These are phyloP conservation scores for Grallaria varia DNA, from an alignment of 2,113 vertebrate genomes.

Conservation along the genomic window DNA sequence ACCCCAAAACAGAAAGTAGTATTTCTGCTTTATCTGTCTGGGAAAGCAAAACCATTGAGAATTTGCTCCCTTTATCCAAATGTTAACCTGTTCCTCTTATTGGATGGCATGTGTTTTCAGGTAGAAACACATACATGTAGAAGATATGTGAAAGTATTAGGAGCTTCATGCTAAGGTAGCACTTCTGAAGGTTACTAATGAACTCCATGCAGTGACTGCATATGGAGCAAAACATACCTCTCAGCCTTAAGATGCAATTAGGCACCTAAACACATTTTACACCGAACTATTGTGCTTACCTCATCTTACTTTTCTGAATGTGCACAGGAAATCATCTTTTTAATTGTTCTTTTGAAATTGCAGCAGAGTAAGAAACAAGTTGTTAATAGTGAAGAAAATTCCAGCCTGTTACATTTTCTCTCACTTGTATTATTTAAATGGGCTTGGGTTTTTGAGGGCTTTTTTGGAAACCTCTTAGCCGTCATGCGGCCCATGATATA, in stretches of 20 bases:
- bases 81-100: background rate
- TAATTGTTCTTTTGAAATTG: background rate
- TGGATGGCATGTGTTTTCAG: background rate
- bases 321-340: background rate
- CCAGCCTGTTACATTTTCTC: background rate
- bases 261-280: background rate
- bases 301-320: background rate
- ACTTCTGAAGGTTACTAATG: background rate
- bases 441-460: background rate
- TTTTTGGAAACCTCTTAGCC: background rate
- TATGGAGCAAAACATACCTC: background rate
- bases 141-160: background rate
- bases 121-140: background rate
- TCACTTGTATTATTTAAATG: background rate
- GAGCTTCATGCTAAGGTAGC: background rate
- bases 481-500: background rate
- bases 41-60: background rate
- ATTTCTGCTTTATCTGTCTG: background rate
- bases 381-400: background rate
- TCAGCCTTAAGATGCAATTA: background rate
- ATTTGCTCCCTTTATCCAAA: background rate
- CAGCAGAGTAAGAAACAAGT: background rate
- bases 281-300: background rate
- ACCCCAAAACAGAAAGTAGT: conserved; percentile 12
- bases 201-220: background rate